A percentile compares a stretch with the other conserved stretches of the same genome.
phyloP scores from a whole-genome alignment of 37 sponge, comb jelly and placozoan species.

The Petrosia ficiformis region DNA sequence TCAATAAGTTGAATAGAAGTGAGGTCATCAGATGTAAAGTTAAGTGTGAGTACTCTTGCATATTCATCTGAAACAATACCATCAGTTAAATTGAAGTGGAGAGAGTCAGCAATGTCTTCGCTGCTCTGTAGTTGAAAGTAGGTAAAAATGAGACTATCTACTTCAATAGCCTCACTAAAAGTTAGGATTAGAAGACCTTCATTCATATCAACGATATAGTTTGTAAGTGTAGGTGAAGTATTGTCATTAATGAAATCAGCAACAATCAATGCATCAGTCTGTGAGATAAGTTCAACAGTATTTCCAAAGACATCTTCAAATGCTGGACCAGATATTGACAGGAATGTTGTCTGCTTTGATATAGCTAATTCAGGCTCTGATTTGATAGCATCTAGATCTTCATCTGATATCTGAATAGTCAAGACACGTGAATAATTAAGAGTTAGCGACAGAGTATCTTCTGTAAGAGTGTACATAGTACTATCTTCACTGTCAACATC shows the following conservation, averaged over 20 bases:
- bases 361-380: slow-evolving; percentile 58
- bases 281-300: slow-evolving; percentile 13
- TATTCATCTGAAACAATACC: slow-evolving; percentile 33
- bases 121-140: slow-evolving; percentile 36
- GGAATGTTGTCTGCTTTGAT: slow-evolving; percentile 37
- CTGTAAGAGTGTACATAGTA: slow-evolving; percentile 16
- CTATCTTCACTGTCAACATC: slow-evolving; percentile 13
- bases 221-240: slow-evolving; percentile 40
- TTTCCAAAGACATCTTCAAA: slow-evolving; percentile 61
- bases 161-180: slow-evolving; percentile 79
- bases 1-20: slow-evolving; percentile 37
- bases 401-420: slow-evolving; percentile 46
- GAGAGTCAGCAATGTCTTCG: neutral
- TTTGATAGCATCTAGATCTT: slow-evolving; percentile 65
- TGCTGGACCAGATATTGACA: slow-evolving; percentile 47
- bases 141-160: slow-evolving; percentile 31
- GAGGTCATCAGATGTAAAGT: slow-evolving; percentile 28
- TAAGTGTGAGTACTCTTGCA: slow-evolving; percentile 19
- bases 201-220: slow-evolving; percentile 75
- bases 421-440: slow-evolving; percentile 36
- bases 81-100: slow-evolving; percentile 28
- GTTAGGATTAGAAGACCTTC: slow-evolving; percentile 35
- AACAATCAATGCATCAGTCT: slow-evolving; percentile 20
- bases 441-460: slow-evolving; percentile 3
- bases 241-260: slow-evolving; percentile 32